These are phyloP conservation scores for Spheniscus humboldti DNA, from an alignment of 2,797 vertebrate genomes.

Conservation along the genomic window DNA sequence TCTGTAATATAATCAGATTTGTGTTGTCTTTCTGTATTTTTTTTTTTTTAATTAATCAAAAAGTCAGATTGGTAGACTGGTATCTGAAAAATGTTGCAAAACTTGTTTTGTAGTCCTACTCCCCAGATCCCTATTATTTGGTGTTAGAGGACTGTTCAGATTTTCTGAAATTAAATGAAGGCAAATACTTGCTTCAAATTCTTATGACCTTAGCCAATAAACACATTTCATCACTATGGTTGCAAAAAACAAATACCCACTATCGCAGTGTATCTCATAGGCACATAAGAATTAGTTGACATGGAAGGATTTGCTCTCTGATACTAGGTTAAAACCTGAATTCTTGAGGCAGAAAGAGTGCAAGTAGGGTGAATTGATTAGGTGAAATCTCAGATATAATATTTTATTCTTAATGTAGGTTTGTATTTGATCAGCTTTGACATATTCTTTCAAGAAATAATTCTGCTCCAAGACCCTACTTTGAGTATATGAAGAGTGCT, in stretches of 20 bases:
- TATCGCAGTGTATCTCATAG: conserved; percentile 12
- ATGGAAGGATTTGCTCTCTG: conserved; percentile 6
- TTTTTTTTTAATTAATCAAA: not conserved
- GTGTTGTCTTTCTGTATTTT: not conserved
- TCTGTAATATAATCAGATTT: not conserved
- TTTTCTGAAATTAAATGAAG: conserved; percentile 40
- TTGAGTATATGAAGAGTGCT: not conserved
- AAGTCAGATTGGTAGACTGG: not conserved
- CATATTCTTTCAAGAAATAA: not conserved
- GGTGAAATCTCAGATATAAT: not conserved
- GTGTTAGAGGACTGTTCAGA: not conserved
- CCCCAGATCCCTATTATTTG: conserved; percentile 12
- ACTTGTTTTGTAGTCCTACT: not conserved
- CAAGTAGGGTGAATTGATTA: not conserved
- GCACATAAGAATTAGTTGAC: not conserved
- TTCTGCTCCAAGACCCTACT: not conserved
- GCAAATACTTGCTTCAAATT: conserved; percentile 35
- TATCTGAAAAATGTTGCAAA: not conserved
- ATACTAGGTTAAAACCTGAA: not conserved
- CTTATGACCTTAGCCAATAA: conserved; percentile 35
- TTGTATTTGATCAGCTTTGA: not conserved
- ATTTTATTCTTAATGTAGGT: not conserved
- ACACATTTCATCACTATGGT: conserved; percentile 61
- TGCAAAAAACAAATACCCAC: conserved; percentile 56
- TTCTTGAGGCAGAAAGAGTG: not conserved